Evolutionary conservation across 1,140 invertebrate genomes (phyloP), one percentile per base, ranked within the genome.

Genomic region (Hydropsyche tenuis): DNA sequence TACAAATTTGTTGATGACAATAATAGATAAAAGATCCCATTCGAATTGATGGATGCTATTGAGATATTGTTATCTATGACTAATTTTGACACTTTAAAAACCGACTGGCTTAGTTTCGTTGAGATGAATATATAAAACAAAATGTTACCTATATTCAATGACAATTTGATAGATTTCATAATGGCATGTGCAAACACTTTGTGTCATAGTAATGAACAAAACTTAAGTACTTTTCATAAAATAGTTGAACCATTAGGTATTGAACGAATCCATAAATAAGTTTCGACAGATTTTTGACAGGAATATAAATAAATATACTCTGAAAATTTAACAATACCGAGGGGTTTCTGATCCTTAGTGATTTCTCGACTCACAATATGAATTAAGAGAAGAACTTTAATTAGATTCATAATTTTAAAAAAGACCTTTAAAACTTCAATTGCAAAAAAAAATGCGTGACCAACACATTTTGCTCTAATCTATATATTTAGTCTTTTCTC

Each of bases 161-260:
- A 43, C 63, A 65, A 23, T 65, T 46, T 11, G 3, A 11, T 65
- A 30, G 9, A n/a, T 23, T 60, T 3, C 25, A 23, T 60, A 23
- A 23, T 20, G 43, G 43, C 30, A 76, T 80, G 75, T 79, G 75
- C 78, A 74, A 75, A 73, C 75, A 20, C 27, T 45, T 20, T 23
- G 5, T 56, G 11, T 48, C 45, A 48, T 16, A 7, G 2, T n/a
- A n/a, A 48, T n/a, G 12, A 48, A 48, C 45, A 48, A 48, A 48
- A 18, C 46, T 14, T 48, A n/a, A 48, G 4, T 6, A 18, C 46
- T 48, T 53, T 53, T 53, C n/a, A 53, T 53, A 53, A 6, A 20
- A 53, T 18, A 46, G 14, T 53, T 16, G 9, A 37, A 18, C 48
- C 16, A 16, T 53, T 53, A 53, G 6, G 48, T 53, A 53, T 53